These are phyloP conservation scores for Catharus fuscescens DNA, from an alignment of 2,113 vertebrate species.

Conservation along the genomic window DNA sequence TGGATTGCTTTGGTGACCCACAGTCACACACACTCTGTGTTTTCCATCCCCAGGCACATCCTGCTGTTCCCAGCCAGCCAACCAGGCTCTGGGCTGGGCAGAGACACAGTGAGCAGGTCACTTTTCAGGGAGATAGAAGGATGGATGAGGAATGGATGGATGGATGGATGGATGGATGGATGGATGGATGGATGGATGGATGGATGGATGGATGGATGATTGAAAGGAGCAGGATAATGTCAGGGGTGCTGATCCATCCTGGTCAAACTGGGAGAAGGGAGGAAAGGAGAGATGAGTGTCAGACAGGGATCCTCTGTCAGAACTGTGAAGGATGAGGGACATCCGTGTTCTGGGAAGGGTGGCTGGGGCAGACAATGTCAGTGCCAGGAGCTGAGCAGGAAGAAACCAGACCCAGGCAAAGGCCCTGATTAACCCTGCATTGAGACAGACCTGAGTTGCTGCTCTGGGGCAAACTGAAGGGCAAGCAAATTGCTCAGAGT, in stretches of 20 bases:
- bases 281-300: neutral
- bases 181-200: neutral
- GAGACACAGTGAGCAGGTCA: neutral
- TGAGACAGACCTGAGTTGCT: neutral
- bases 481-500: constrained; percentile 4
- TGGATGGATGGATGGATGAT: neutral
- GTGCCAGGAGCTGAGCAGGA: constrained; percentile 45
- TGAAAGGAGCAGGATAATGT: neutral
- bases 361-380: neutral
- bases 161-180: neutral
- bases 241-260: neutral
- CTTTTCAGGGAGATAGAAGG: neutral
- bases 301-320: neutral
- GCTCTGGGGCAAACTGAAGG: neutral
- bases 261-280: neutral
- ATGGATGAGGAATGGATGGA: neutral
- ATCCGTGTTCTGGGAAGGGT: neutral
- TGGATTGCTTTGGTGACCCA: neutral
- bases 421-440: neutral
- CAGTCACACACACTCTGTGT: accelerated
- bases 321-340: neutral
- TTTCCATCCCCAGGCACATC: neutral
- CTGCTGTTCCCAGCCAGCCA: neutral
- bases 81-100: neutral
- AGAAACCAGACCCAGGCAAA: neutral